These are phyloP conservation scores for Penaeus chinensis DNA, from an alignment of 1,140 invertebrate genomes.

Conservation along the genomic window DNA sequence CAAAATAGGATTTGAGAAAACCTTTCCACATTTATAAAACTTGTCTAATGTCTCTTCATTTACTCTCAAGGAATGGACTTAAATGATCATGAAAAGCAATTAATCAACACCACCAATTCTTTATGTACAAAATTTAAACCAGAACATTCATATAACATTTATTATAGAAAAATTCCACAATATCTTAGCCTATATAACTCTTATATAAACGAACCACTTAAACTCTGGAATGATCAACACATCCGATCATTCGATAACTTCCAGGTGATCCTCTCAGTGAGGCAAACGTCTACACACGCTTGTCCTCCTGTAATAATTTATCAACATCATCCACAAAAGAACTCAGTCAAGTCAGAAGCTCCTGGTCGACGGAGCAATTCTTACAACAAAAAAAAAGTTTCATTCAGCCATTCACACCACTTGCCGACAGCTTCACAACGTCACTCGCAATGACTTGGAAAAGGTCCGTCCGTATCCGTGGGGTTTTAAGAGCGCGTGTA, in stretches of 20 bases:
- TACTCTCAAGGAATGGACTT: too few species aligned
- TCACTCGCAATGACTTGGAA: background rate
- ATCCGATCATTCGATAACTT: too few species aligned
- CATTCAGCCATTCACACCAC: background rate
- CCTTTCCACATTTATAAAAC: too few species aligned
- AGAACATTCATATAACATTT: slow-evolving; percentile 11
- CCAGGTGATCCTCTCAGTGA: too few species aligned
- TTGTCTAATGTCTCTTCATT: too few species aligned
- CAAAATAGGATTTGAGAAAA: too few species aligned
- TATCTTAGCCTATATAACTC: slow-evolving; percentile 1
- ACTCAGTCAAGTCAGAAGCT: too few species aligned
- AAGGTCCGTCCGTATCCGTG: background rate
- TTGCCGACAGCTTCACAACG: background rate
- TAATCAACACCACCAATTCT: too few species aligned
- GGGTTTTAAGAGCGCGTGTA: slow-evolving; percentile 88
- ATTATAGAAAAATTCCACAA: slow-evolving; percentile 16
- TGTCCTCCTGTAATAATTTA: too few species aligned
- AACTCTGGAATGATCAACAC: slow-evolving; percentile 6
- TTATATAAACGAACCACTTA: background rate
- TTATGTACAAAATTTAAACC: background rate
- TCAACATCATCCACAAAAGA: too few species aligned
- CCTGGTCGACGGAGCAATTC: slow-evolving; percentile 17
- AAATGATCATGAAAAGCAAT: too few species aligned
- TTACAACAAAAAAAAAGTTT: slow-evolving; percentile 12
- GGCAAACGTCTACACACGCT: too few species aligned